Evolutionary conservation across 2,888 invertebrate species (phyloP).

Genomic region (Calameuta filiformis): DNA sequence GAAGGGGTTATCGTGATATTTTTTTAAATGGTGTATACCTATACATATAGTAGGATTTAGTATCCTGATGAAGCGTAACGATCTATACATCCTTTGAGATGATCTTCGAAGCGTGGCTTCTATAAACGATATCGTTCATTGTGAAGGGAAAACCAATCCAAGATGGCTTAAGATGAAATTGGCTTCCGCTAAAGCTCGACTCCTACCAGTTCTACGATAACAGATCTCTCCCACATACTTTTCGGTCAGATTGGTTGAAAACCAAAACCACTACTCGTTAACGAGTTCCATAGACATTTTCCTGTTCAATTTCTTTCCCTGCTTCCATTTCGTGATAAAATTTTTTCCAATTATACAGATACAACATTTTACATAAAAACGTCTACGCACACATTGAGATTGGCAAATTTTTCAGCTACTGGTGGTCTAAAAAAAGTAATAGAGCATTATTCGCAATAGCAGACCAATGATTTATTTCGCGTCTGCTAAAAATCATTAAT

Average conservation of each 20-base stretch:
- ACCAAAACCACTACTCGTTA: neutral
- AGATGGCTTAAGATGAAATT: slow-evolving; percentile 11
- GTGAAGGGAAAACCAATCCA: slow-evolving; percentile 11
- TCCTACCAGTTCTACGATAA: neutral
- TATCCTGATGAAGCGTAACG: neutral
- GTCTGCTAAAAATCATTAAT: slow-evolving; percentile 13
- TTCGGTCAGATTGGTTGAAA: neutral
- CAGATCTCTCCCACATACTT: neutral
- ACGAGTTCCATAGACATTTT: neutral
- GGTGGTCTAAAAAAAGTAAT: neutral
- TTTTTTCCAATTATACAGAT: neutral
- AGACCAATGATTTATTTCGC: neutral
- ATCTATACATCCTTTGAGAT: neutral
- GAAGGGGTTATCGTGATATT: neutral
- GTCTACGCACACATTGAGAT: neutral
- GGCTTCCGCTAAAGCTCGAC: neutral
- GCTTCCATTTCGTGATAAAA: neutral
- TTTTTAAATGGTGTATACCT: neutral
- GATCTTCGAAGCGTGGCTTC: neutral
- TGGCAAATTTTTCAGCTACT: neutral
- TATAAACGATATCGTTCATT: slow-evolving; percentile 16
- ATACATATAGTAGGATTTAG: neutral
- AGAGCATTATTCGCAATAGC: neutral
- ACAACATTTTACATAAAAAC: neutral
- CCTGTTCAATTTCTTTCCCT: neutral